Conservation (phyloP, 2,888 invertebrate genomes). For the Zaprionus obscuricornis region DNA sequence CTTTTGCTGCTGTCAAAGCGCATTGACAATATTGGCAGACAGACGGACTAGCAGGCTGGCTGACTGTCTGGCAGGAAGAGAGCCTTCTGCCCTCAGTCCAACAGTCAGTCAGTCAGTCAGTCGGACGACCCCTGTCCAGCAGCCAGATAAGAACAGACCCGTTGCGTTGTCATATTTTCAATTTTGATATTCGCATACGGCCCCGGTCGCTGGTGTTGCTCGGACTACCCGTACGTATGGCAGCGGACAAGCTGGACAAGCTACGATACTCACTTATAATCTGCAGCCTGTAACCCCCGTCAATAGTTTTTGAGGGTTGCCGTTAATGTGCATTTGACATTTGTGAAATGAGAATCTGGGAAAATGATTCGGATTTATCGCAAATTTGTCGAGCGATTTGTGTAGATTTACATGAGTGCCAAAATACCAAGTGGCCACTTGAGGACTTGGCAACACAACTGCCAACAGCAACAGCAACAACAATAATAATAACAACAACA, state of each 20-base stretch:
- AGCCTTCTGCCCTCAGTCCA: conserved; percentile 17
- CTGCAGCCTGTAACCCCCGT: conserved; percentile 47
- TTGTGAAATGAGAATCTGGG: conserved; percentile 77
- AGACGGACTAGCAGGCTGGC: conserved; percentile 24
- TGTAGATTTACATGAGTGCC: conserved; percentile 75
- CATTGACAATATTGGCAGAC: conserved; percentile 64
- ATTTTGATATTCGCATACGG: conserved; percentile 68
- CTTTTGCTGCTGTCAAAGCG: conserved; percentile 56
- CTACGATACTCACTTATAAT: conserved; percentile 19
- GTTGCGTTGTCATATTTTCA: conserved; percentile 71
- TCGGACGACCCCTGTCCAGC: conserved; percentile 29
- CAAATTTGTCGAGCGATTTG: conserved; percentile 76
- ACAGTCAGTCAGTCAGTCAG: too few relatives aligned
- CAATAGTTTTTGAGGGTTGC: conserved; percentile 55
- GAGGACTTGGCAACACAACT: too few relatives aligned
- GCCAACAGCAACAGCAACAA: conserved; percentile 34
- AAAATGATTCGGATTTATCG: conserved; percentile 75
- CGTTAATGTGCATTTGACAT: conserved; percentile 76
- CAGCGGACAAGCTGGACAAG: too few relatives aligned
- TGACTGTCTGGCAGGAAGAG: conserved; percentile 25
- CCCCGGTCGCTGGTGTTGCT: conserved; percentile 49
- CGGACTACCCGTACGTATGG: conserved; percentile 17
- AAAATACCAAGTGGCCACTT: conserved; percentile 77
- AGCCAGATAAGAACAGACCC: conserved; percentile 36
- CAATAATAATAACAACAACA: conserved; percentile 12